Base-by-base conservation (phyloP, 2,888 invertebrate species). In the Sesamia inferens region DNA sequence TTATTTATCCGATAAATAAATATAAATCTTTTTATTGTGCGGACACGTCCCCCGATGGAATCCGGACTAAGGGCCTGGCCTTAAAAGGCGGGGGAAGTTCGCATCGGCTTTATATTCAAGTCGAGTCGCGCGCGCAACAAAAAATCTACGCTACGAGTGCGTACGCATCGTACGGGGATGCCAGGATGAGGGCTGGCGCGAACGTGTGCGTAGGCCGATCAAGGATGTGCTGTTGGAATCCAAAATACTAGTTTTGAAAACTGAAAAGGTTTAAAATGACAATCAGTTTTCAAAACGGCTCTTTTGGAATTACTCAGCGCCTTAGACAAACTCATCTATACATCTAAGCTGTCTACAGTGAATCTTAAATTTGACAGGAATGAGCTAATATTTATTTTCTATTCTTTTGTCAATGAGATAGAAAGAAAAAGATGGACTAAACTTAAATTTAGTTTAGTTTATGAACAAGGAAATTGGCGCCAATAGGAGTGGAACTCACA, bases 91-190 rank as follows among this genome's bases (percentile, higher is more conserved):
- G 90, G 93, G 94, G 94, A 92, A 93, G 93, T 92, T 91, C 93
- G 91, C 88, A 88, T 86, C 81, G 88, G 89, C 91, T 94, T 94
- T 90, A 92, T 94, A 94, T 94, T 92, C 94, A 89, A 82, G 80
- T 78, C 90, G 88, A 88, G 92, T 92, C 89, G 89, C 89, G 88
- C 82, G 88, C 88, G 87, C 83, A 71, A 87, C 92, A 94, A 95
- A 95, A 95, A 95, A 92, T 90, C 86, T 95, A 95, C 95, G 95
- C 89, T 94, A 93, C 93, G 93, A 90, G 91, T 88, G 89, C 92
- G 94, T 94, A 94, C 93, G 92, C 86, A 89, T 89, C 92, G 94
- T 94, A 94, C 90, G 91, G 90, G 90, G 92, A 92, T 91, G 88
- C 91, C 92, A 87, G 80, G 61, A 62, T 74, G 86, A 90, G 91